Base-by-base conservation (phyloP, 1,140 invertebrate species). In the Wiebesia pumilae region DNA sequence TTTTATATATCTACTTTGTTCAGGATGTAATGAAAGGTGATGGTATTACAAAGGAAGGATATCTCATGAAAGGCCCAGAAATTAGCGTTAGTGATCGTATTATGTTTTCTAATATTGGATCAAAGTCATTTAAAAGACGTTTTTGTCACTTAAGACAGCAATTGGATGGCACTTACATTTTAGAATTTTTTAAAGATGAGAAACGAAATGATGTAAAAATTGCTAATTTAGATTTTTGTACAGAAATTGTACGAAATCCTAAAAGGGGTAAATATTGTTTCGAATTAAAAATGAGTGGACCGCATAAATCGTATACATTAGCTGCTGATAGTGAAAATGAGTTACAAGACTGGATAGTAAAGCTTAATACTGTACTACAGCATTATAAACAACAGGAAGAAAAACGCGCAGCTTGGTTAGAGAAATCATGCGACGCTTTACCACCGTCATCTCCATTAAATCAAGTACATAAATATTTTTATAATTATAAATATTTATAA, bases 151-250 rank as follows among this genome's bases (percentile, higher is more conserved):
- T 99, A 89, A 95, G 97, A 82, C 97, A 97, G 93, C 97, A 98
- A 94, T 96, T 97, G 51, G 97, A 98, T 93, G 97, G 97, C 21
- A 97, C 97, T 0, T 98, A 98, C 90, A 97, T 98, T 89, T 94
- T 99, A 35, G 97, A 98, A 93, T 95, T 98, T 89, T 97, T 97
- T 91, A 99, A 98, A 94, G 98, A 98, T 94, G 97, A 98, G 83
- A 97, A 97, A 91, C 98, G 97, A 93, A 96, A 95, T 4, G 98
- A 98, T 90, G 96, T 97, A 1, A 98, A 87, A 98, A 94, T 95
- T 97, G 86, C 97, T 97, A n/a, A 97, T 98, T 93, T 99, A 96
- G 98, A 98, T 92, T 97, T 98, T 93, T 98, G 98, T 90, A 96
- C 96, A 3, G 97, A 98, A 92, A 97, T 98, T 89, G 95, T 97